Conservation (phyloP, 2,797 vertebrate genomes). For the Lutjanus campechanus region DNA sequence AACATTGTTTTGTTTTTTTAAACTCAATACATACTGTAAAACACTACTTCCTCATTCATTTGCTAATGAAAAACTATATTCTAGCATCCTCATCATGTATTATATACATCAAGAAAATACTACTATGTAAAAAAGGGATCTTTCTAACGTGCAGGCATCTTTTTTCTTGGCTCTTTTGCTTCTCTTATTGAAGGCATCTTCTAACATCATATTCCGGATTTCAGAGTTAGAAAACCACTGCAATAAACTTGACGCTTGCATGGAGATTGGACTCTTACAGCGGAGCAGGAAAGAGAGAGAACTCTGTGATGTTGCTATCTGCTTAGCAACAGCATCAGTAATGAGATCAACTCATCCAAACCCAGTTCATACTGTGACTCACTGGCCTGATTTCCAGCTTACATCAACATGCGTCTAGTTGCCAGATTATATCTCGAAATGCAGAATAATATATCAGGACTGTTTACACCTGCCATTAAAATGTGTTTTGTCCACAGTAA, state of each 20-base stretch:
- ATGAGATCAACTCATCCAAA: slow-evolving; percentile 40
- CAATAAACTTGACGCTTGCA: neutral
- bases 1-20: neutral
- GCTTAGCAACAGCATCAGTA: slow-evolving; percentile 61
- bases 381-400: slow-evolving; percentile 31
- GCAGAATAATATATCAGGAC: slow-evolving; percentile 1
- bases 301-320: slow-evolving; percentile 36
- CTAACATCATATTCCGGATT: neutral
- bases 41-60: neutral
- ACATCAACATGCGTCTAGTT: slow-evolving; percentile 7
- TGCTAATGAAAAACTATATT: neutral
- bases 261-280: slow-evolving; percentile 11
- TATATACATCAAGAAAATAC: neutral
- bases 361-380: slow-evolving; percentile 32
- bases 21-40: neutral
- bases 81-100: neutral
- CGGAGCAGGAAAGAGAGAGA: slow-evolving; percentile 14
- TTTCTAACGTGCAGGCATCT: neutral
- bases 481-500: slow-evolving; percentile 1
- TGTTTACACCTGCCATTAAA: neutral
- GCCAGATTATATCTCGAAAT: slow-evolving; percentile 24
- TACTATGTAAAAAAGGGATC: neutral
- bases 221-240: neutral
- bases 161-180: neutral
- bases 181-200: neutral